phyloP scores from a whole-genome alignment of 2,797 vertebrate genomes.

The Gorsachius magnificus region DNA sequence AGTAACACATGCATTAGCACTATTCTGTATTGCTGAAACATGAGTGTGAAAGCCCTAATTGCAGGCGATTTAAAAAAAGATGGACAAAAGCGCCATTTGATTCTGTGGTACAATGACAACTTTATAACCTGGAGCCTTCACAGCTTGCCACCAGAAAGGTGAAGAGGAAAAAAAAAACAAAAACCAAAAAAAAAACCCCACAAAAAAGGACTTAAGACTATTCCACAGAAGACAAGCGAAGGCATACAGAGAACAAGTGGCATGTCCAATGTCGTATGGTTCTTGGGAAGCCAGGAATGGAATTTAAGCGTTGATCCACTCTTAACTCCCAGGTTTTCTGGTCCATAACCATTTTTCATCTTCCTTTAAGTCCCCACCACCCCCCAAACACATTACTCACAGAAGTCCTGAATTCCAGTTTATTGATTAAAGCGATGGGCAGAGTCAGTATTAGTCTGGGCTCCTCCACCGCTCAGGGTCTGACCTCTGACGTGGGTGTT shows the following conservation, averaged over 20 bases:
- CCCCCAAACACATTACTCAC: background rate
- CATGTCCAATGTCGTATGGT: rapidly evolving
- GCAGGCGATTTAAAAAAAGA: background rate
- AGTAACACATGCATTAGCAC: background rate
- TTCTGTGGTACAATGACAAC: background rate
- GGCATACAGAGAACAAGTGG: background rate
- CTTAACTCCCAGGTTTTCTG: background rate
- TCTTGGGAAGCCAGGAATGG: background rate
- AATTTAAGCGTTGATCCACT: background rate
- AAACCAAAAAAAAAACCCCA: too few relatives aligned
- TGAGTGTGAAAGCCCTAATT: background rate
- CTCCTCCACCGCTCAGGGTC: background rate
- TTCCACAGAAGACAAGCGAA: background rate
- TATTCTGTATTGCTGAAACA: background rate
- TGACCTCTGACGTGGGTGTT: background rate
- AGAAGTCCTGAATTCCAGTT: background rate
- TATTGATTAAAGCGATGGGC: background rate
- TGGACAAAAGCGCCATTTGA: background rate
- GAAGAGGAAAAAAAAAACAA: background rate
- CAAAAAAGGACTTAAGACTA: background rate
- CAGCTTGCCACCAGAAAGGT: background rate
- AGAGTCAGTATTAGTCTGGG: background rate
- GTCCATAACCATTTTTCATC: background rate
- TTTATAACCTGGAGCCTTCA: background rate
- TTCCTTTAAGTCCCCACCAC: background rate